Evolutionary conservation across 2,888 invertebrate species (phyloP).

Genomic region (Craniophora ligustri): DNA sequence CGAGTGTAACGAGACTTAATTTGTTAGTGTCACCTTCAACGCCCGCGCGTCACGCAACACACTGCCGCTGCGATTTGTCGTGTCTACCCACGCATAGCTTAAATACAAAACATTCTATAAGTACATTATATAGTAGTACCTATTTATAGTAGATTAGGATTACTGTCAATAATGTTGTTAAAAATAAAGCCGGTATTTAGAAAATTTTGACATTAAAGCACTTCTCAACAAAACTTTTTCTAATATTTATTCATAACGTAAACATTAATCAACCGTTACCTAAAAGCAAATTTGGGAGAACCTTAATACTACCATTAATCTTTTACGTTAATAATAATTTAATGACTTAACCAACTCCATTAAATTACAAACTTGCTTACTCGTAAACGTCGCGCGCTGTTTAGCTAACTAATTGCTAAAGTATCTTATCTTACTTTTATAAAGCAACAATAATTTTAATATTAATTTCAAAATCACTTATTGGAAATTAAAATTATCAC

Average conservation of each 20-base stretch:
- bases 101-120: conserved; percentile 7
- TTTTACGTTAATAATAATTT: conserved; percentile 66
- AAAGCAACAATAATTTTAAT: conserved; percentile 39
- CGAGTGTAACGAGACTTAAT: conserved; percentile 35
- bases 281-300: conserved; percentile 48
- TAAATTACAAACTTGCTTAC: conserved; percentile 65
- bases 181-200: not conserved
- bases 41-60: conserved; percentile 30
- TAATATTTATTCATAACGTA: conserved; percentile 50
- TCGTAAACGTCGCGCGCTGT: conserved; percentile 57
- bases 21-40: conserved; percentile 33
- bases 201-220: conserved; percentile 10
- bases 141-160: conserved; percentile 1
- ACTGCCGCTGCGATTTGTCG: conserved; percentile 31
- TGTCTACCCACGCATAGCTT: conserved; percentile 16
- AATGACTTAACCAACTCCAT: conserved; percentile 69
- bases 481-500: conserved; percentile 9
- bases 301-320: conserved; percentile 59
- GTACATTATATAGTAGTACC: too few relatives aligned
- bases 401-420: conserved; percentile 55
- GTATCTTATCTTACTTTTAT: conserved; percentile 51
- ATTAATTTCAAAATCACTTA: conserved; percentile 15
- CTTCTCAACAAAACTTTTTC: conserved; percentile 42
- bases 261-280: conserved; percentile 54
- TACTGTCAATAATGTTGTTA: conserved; percentile 1